Percentiles rank a stretch among this genome's conserved stretches.
phyloP scores from a whole-genome alignment of 2,888 invertebrate species.

The Agriopis aurantiaria region DNA sequence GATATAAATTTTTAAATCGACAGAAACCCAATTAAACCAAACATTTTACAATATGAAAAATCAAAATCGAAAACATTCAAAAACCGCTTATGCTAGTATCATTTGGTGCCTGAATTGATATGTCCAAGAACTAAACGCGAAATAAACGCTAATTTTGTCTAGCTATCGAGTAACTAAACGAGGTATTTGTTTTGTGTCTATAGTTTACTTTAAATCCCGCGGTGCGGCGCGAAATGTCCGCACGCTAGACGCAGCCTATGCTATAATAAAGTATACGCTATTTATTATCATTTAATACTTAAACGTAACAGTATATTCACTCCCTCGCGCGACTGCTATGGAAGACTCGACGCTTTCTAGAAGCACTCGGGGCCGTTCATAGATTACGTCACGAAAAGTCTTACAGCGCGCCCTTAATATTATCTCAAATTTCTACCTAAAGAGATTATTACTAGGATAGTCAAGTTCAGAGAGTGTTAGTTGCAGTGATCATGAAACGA shows the following conservation, averaged over 20 bases:
- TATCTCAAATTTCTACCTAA: not conserved
- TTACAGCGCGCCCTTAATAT: constrained; percentile 2
- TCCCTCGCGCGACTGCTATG: constrained; percentile 83
- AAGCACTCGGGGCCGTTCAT: constrained; percentile 67
- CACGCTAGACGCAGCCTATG: constrained; percentile 70
- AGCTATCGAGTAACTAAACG: constrained; percentile 84
- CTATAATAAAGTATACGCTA: constrained; percentile 82
- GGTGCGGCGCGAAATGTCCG: constrained; percentile 70
- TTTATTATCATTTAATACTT: constrained; percentile 85
- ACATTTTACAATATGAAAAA: constrained; percentile 58
- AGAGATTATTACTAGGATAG: not conserved
- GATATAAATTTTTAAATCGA: constrained; percentile 39
- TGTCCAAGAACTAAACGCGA: constrained; percentile 83
- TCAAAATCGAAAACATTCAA: constrained; percentile 73
- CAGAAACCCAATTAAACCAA: constrained; percentile 56
- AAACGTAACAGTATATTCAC: constrained; percentile 75
- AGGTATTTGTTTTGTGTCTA: constrained; percentile 84
- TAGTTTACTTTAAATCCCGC: constrained; percentile 69
- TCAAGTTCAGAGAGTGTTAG: not conserved
- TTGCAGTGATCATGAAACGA: too few relatives aligned
- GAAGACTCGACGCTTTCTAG: constrained; percentile 85
- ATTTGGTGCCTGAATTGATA: constrained; percentile 86
- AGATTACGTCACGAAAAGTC: constrained; percentile 25
- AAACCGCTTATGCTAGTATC: constrained; percentile 81
- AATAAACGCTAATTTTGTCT: constrained; percentile 79